Percentiles rank a stretch among this genome's conserved stretches.
Conservation (phyloP, 2,113 vertebrate species). For the Kobus ellipsiprymnus region DNA sequence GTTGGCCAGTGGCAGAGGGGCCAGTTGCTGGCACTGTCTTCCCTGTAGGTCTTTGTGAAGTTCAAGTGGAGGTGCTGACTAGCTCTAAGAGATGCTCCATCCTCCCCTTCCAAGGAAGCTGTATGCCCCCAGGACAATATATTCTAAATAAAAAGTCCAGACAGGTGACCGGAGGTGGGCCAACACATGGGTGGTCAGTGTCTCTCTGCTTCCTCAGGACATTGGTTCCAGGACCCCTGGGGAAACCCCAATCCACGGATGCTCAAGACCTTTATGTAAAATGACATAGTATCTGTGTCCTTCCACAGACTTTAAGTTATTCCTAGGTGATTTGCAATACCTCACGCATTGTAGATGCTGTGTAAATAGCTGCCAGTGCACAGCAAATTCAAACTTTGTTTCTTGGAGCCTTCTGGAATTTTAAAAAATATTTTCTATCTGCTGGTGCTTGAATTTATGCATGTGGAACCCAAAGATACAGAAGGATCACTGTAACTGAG, state of each 20-base stretch:
- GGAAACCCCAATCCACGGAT: background rate
- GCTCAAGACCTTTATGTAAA: background rate
- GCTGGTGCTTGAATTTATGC: background rate
- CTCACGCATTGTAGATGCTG: background rate
- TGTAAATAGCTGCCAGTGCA: rapidly evolving
- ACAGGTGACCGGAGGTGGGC: background rate
- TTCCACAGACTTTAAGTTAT: background rate
- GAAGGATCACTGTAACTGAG: background rate
- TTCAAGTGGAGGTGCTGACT: background rate
- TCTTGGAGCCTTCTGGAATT: background rate
- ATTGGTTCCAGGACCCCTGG: background rate
- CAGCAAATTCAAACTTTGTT: background rate
- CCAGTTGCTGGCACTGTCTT: background rate
- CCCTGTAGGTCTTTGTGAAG: background rate
- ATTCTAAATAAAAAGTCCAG: background rate
- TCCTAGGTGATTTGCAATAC: background rate
- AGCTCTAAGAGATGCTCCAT: background rate
- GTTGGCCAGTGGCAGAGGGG: background rate
- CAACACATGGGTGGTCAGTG: background rate
- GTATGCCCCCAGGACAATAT: background rate
- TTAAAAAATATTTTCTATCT: background rate
- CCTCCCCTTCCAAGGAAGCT: background rate
- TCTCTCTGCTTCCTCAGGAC: background rate
- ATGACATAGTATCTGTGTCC: background rate
- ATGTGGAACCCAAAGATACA: background rate